Base-by-base conservation (phyloP, 2,113 vertebrate species). In the Oreamnos americanus region DNA sequence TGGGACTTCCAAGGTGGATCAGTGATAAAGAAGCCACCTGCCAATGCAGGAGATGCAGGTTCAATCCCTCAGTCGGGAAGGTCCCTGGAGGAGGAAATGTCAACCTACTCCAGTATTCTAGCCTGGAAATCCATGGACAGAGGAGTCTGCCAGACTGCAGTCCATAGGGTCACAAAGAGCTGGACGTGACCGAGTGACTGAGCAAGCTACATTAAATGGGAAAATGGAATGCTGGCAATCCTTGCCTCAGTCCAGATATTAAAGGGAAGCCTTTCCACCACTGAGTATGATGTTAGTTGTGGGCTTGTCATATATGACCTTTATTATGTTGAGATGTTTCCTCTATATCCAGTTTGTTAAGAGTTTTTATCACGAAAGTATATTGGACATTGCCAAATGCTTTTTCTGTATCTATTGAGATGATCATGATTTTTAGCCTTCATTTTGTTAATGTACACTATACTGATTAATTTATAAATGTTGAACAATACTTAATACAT, bases 181-280 rank as follows among this genome's bases (percentile, higher is more conserved):
- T 23, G n/a, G 33, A 12, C 1, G 0, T 71, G n/a, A 71, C 67
- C 1, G 0, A 71, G 67, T 39, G 19, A 12, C n/a, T 71, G 11
- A 71, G 67, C 1, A 39, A 23, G 19, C n/a, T 23, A 23, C 10
- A 12, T 39, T 23, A 71, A 39, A 23, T 30, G 67, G n/a, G 47
- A 71, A 39, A 71, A 49, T 1, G 28, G 47, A 39, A 2, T 28
- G 47, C 36, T 53, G 64, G 47, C 9, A 53, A 53, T 89, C 62
- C 10, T 53, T 53, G n/a, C n/a, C 47, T 53, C n/a, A 39, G 53
- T 39, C n/a, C n/a, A 39, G 25, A 53, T 74, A 6, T 28, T 36
- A 53, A 25, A 85, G 15, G 82, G 25, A 43, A 39, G 58, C 14
- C 15, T 28, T 89, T 28, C 53, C 47, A 89, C 23, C 9, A 71